Base-by-base conservation (phyloP, 2,797 vertebrate genomes). In the Enteromius radiatus region DNA sequence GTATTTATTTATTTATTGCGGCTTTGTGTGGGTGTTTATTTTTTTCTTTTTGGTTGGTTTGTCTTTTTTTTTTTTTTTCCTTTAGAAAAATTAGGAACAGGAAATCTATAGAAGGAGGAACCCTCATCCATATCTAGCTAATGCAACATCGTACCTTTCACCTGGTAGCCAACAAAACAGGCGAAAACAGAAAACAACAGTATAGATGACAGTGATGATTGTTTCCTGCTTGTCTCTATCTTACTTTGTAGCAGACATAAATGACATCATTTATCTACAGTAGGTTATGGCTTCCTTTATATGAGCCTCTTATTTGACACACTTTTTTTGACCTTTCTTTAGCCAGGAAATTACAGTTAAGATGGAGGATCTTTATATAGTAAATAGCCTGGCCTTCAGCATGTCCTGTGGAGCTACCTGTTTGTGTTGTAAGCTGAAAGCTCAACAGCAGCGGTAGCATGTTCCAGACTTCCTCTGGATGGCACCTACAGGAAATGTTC, bases 381-480 rank as follows among this genome's bases (percentile, higher is more conserved):
- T 68, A 28, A 82, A 82, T 87, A 89, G 90, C 88, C 90, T 91
- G 91, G 90, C 89, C 90, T 91, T 89, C 90, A 87, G 90, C 87
- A 83, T 89, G 85, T 90, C 89, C 90, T 88, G 79, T 79, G 87
- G 21, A 82, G 76, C 19, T 83, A 83, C 83, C 83, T 85, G 86
- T 82, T 86, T 86, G 84, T 86, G 84, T 23, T 59, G 31, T 59
- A 64, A 52, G 43, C 81, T 79, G 45, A 83, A 86, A 92, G 90
- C 80, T 80, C 89, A 89, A 91, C 90, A 88, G 87, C 88, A 91
- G 87, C 90, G 86, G 89, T 85, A 91, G 89, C 91, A 90, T 85
- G 91, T 90, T 89, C 89, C 92, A 91, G 89, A 93, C 91, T 93
- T 93, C 93, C 93, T 91, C 73, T 90, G 88, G 86, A 91, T 92